Evolutionary conservation across 2,888 invertebrate genomes (phyloP).

Genomic region (Melinopterus prodromus): DNA sequence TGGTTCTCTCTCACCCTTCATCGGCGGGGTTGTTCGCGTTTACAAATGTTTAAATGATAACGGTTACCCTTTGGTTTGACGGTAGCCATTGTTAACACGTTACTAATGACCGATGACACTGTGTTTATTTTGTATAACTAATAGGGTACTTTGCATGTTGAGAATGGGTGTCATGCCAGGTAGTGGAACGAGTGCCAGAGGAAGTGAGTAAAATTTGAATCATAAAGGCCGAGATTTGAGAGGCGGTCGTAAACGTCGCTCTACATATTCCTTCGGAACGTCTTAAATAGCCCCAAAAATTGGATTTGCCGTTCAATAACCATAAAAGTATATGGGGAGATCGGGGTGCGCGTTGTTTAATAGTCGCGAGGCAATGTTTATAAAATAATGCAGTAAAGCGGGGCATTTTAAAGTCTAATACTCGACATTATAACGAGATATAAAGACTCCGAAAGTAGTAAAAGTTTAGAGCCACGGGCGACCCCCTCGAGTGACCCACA

Average conservation of each 20-base stretch:
- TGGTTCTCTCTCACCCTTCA: slow-evolving; percentile 49
- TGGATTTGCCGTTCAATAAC: slow-evolving; percentile 62
- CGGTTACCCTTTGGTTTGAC: not conserved
- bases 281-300: slow-evolving; percentile 62
- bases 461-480: slow-evolving; percentile 47
- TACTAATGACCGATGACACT: slow-evolving; percentile 56
- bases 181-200: not conserved
- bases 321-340: slow-evolving; percentile 60
- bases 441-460: slow-evolving; percentile 58
- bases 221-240: slow-evolving; percentile 56
- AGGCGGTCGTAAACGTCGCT: slow-evolving; percentile 57
- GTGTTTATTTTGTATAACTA: slow-evolving; percentile 56
- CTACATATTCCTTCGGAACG: slow-evolving; percentile 57
- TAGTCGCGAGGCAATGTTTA: slow-evolving; percentile 60
- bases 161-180: not conserved
- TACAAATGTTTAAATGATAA: slow-evolving; percentile 49
- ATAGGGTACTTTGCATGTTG: slow-evolving; percentile 45
- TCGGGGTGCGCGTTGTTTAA: slow-evolving; percentile 60
- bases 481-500: not conserved
- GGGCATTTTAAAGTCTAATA: slow-evolving; percentile 60
- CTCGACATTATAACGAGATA: slow-evolving; percentile 56
- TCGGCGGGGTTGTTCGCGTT: slow-evolving; percentile 44
- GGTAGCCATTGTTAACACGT: slow-evolving; percentile 53
- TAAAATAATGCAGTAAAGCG: slow-evolving; percentile 62
- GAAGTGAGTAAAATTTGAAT: slow-evolving; percentile 37